Evolutionary conservation across 2,797 vertebrate genomes (phyloP), one percentile per base, ranked within the genome.

Genomic region (Malurus splendens): DNA sequence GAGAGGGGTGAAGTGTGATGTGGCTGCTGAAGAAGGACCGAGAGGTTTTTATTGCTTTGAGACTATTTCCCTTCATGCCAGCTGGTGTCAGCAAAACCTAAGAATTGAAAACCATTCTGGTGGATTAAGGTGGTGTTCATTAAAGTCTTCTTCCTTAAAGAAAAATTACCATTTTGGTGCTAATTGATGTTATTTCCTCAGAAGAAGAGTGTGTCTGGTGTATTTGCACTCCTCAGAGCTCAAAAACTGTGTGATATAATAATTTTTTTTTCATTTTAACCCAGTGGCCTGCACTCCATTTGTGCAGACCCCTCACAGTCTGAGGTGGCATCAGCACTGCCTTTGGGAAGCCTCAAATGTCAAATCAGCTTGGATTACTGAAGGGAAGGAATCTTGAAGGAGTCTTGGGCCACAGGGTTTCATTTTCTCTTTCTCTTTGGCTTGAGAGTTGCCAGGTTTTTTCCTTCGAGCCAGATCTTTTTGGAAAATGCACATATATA

Each of bases 41-140:
- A 24, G 9, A 4, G 5, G 4, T 7, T 6, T n/a, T 61, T 17
- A 4, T 25, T n/a, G 14, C 47, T 74, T 50, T n/a, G 16, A n/a
- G 44, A 7, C 30, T 13, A 19, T 65, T 74, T 66, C 22, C 33
- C 33, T 5, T 1, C 19, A 3, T 23, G 64, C 89, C 89, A 82
- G 51, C 72, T 62, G 91, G 64, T 84, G 94, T 52, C 92, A 92
- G 85, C 56, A 82, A 33, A 89, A 41, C 48, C 56, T 70, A 76
- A 93, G 52, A 51, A 90, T 3, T 2, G 9, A 44, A 86, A 57
- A 25, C 8, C 25, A 18, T 54, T n/a, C 28, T 71, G 10, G 20
- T 25, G 32, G 28, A 1, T 59, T 52, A 23, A 71, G 27, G 38
- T 2, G 3, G 4, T 27, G 76, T 61, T 51, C 52, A 36, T 12